Conservation (phyloP, 2,888 invertebrate genomes). For the Melanargia galathea region DNA sequence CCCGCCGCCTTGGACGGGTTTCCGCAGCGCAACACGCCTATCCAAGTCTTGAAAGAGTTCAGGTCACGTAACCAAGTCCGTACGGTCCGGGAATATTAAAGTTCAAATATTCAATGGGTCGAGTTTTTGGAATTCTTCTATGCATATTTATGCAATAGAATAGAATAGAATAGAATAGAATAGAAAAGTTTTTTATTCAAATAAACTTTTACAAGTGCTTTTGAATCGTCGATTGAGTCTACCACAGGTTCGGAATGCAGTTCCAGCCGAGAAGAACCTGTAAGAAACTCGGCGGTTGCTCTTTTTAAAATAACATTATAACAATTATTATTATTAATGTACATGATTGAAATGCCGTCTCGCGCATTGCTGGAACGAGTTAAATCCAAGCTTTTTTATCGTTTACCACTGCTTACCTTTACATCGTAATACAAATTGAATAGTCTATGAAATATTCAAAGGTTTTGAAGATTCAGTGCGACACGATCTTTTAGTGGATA, state of each 20-base stretch:
- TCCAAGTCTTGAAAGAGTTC: constrained; percentile 59
- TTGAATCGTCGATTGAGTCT: too few species aligned
- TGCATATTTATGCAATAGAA: constrained; percentile 50
- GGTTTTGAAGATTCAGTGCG: constrained; percentile 2
- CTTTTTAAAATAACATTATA: too few species aligned
- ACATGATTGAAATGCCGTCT: too few species aligned
- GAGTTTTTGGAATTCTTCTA: constrained; percentile 70
- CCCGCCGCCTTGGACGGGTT: not conserved
- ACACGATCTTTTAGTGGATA: not conserved
- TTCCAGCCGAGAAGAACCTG: too few species aligned
- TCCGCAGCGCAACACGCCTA: constrained; percentile 34
- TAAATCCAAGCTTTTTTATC: too few species aligned
- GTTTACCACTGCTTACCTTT: constrained; percentile 44
- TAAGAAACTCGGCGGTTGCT: too few species aligned
- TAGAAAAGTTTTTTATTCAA: too few species aligned
- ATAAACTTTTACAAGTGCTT: too few species aligned
- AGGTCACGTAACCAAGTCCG: constrained; percentile 71
- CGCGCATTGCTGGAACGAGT: too few species aligned
- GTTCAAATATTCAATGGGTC: constrained; percentile 63
- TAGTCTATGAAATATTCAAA: constrained; percentile 16
- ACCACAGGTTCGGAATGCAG: too few species aligned
- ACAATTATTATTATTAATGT: too few species aligned
- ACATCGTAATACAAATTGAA: constrained; percentile 6
- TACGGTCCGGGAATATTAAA: constrained; percentile 70
- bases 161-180: too few species aligned